Percentiles rank a stretch among this genome's conserved stretches.
Evolutionary conservation across 2,888 invertebrate genomes (phyloP).

Genomic region (Drosophila cracens): DNA sequence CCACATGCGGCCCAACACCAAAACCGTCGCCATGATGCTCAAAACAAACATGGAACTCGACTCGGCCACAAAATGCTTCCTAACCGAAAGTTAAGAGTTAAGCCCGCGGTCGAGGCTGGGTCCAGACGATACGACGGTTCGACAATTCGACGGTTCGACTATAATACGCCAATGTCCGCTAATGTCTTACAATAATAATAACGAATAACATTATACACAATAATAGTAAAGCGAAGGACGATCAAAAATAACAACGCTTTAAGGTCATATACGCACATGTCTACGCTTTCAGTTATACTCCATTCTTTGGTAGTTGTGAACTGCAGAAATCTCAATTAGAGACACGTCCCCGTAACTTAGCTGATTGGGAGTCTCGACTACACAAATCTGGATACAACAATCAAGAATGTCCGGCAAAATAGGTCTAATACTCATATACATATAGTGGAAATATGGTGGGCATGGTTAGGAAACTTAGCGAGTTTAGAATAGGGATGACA

Average conservation of each 20-base stretch:
- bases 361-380: too few species aligned
- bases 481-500: background rate
- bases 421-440: background rate
- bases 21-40: conserved; percentile 65
- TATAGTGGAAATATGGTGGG: background rate
- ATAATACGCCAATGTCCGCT: conserved; percentile 31
- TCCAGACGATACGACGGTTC: background rate
- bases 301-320: background rate
- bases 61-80: conserved; percentile 27
- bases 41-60: conserved; percentile 65
- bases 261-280: too few species aligned
- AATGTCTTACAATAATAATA: conserved; percentile 50
- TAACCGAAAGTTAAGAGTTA: conserved; percentile 12
- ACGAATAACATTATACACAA: conserved; percentile 4
- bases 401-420: background rate
- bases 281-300: background rate
- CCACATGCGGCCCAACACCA: conserved; percentile 74
- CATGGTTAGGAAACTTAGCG: too few species aligned
- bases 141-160: background rate
- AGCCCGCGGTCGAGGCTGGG: background rate
- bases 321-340: conserved; percentile 16
- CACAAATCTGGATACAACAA: background rate
- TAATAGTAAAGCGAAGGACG: conserved; percentile 11
- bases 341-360: background rate
- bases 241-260: conserved; percentile 1